Evolutionary conservation across 2,888 invertebrate genomes (phyloP).

Genomic region (Amblyjoppa fuscipennis): DNA sequence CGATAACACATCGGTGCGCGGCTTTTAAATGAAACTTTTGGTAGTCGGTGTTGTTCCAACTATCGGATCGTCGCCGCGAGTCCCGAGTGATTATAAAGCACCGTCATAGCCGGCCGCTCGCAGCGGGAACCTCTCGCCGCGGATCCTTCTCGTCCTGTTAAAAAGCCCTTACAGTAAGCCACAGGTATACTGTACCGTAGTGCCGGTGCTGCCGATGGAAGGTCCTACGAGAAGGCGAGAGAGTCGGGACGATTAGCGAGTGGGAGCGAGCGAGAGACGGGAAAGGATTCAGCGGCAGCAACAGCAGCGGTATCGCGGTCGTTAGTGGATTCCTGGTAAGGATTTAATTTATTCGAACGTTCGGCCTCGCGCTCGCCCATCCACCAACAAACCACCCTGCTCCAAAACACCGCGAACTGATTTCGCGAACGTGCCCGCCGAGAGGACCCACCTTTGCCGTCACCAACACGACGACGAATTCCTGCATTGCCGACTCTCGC

Average conservation of each 20-base stretch:
- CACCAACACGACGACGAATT: not conserved
- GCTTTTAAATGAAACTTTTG: not conserved
- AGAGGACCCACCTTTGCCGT: constrained; percentile 19
- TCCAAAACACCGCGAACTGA: constrained; percentile 62
- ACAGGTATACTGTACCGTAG: constrained; percentile 3
- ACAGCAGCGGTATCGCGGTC: constrained; percentile 73
- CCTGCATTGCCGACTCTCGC: constrained; percentile 21
- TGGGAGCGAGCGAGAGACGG: constrained; percentile 54
- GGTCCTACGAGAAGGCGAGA: constrained; percentile 47
- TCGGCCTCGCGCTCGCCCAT: constrained; percentile 53
- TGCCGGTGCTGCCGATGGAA: not conserved
- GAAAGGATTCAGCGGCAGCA: constrained; percentile 61
- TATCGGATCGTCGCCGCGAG: constrained; percentile 66
- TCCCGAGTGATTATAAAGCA: constrained; percentile 48
- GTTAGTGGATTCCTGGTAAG: constrained; percentile 81
- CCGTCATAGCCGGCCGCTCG: constrained; percentile 24
- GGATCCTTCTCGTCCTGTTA: constrained; percentile 13
- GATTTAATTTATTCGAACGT: constrained; percentile 81
- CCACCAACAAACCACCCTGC: constrained; percentile 27
- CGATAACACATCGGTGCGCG: not conserved
- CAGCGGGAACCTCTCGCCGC: constrained; percentile 34
- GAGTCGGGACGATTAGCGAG: not conserved
- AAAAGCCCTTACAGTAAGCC: not conserved
- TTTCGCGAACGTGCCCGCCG: constrained; percentile 46
- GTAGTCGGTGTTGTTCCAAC: not conserved